Evolutionary conservation across 2,888 invertebrate species (phyloP), one percentile per base, ranked within the genome.

Genomic region (Dichetophora obliterata): DNA sequence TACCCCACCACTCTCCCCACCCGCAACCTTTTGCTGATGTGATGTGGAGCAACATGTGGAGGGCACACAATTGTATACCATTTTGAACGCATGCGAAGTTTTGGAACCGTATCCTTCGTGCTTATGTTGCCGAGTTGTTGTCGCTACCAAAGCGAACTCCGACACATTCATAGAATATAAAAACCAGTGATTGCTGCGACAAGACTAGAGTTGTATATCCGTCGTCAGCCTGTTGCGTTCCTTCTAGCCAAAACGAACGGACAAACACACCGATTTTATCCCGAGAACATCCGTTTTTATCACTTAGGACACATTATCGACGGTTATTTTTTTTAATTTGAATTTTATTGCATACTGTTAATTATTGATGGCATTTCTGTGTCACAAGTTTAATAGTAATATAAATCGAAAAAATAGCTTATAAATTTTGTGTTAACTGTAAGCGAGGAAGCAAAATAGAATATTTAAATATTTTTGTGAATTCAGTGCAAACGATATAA

Each of bases 171-270:
- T 79, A 79, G 80, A 84, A 85, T 87, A 88, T 88, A 88, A 88
- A 88, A 88, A 86, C 85, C 84, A 83, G 86, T 83, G 82, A 81
- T 76, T 80, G 69, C 76, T 75, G 80, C 80, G 82, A 79, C 80
- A 70, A 74, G 83, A 82, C 82, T 85, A 86, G 88, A 88, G 88
- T 88, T 85, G 85, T 84, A 83, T 80, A 83, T 83, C 85, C 85
- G 83, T 83, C 83, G 87, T 88, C 85, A 87, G 88, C 88, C 88
- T 88, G 88, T 88, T 88, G 88, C 88, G 87, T 88, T 86, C 48
- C 65, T 22, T 65, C 31, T 52, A 63, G 73, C 37, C 37, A 22
- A 19, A 85, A 80, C 65, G 59, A 59, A 9, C 57, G 75, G 66
- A 31, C 24, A 37, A 63, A 48, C 68, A n/a, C 54, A 27, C 9